phyloP scores from a whole-genome alignment of 1,140 invertebrate species.

The Onthophagus taurus region DNA sequence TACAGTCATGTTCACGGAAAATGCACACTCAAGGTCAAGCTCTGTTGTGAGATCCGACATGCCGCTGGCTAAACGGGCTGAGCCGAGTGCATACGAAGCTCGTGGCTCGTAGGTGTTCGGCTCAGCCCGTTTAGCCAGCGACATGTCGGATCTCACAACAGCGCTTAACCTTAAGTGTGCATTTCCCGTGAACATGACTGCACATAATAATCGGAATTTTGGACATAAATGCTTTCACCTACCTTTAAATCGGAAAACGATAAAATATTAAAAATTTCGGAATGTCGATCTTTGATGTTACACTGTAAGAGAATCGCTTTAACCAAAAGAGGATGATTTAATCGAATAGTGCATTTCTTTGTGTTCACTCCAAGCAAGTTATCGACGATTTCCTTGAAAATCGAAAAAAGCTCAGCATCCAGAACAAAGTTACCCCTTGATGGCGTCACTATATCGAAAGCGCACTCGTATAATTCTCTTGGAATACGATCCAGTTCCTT shows the following conservation, averaged over 20 bases:
- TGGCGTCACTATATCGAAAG: slow-evolving; percentile 85
- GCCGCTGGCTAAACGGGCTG: too few relatives aligned
- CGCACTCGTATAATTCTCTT: slow-evolving; percentile 79
- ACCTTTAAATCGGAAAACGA: slow-evolving; percentile 46
- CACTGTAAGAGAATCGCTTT: slow-evolving; percentile 70
- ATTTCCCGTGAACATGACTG: too few relatives aligned
- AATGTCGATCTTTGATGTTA: slow-evolving; percentile 66
- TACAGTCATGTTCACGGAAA: too few relatives aligned
- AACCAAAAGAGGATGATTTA: slow-evolving; percentile 78
- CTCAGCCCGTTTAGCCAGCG: too few relatives aligned
- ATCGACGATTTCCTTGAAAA: slow-evolving; percentile 67
- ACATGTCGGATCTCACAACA: too few relatives aligned
- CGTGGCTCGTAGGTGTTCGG: too few relatives aligned
- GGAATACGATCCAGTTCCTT: slow-evolving; percentile 79
- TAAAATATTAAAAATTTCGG: slow-evolving; percentile 53
- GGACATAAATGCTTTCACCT: slow-evolving; percentile 24
- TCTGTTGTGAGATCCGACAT: too few relatives aligned
- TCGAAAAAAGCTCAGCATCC: slow-evolving; percentile 76
- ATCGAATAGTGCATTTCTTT: slow-evolving; percentile 60
- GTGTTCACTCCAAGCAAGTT: slow-evolving; percentile 58
- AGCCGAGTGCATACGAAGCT: too few relatives aligned
- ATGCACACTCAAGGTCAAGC: too few relatives aligned
- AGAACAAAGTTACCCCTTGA: slow-evolving; percentile 59
- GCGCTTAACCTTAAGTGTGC: neutral
- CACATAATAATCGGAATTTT: too few relatives aligned